These are phyloP conservation scores for Oreochromis mossambicus DNA, from an alignment of 2,797 vertebrate species.

Conservation along the genomic window DNA sequence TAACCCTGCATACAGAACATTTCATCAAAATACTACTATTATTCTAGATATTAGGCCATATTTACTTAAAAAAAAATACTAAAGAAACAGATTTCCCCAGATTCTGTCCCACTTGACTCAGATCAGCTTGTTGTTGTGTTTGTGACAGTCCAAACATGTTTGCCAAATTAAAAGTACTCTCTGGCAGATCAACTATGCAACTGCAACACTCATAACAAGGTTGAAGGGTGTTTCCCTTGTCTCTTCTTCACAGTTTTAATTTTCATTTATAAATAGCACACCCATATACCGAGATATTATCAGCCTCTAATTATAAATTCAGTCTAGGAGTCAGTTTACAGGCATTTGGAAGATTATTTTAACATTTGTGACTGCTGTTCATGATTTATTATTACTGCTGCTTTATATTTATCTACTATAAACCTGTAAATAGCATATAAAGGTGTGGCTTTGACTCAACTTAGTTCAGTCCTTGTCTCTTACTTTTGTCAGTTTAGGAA, in stretches of 20 bases:
- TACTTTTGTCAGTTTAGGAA: not conserved
- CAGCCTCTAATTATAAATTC: not conserved
- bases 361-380: not conserved
- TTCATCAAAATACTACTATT: not conserved
- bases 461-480: not conserved
- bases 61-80: fast-evolving
- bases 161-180: not conserved
- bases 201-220: not conserved
- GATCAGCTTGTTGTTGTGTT: not conserved
- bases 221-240: fast-evolving
- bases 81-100: not conserved
- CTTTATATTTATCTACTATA: not conserved
- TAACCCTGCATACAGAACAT: not conserved
- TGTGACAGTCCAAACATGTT: not conserved
- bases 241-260: not conserved
- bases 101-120: not conserved
- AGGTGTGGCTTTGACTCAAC: not conserved
- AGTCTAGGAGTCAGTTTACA: not conserved
- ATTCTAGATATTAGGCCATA: not conserved
- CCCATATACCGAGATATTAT: not conserved
- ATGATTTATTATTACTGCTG: not conserved
- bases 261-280: not conserved
- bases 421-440: not conserved
- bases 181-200: not conserved
- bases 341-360: not conserved